Conservation (phyloP, 2,797 vertebrate species). For the Sciaenops ocellatus region DNA sequence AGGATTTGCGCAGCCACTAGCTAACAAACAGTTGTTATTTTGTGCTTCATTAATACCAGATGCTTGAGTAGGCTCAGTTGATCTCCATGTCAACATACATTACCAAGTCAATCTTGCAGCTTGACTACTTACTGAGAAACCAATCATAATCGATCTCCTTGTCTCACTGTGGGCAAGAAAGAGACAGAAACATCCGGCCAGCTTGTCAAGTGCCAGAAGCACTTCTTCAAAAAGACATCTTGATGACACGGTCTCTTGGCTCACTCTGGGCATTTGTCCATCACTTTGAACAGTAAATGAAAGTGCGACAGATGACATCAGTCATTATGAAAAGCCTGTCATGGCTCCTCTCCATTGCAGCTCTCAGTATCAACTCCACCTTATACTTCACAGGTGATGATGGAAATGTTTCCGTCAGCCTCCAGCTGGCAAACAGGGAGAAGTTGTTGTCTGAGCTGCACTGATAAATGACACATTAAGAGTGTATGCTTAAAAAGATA, state of each 20-base stretch:
- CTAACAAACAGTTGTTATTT: conserved; percentile 70
- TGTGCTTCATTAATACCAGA: conserved; percentile 77
- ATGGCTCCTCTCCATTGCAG: conserved; percentile 38
- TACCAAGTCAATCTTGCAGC: conserved; percentile 71
- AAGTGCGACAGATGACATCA: conserved; percentile 73
- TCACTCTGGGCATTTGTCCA: conserved; percentile 69
- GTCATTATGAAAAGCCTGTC: conserved; percentile 69
- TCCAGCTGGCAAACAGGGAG: conserved; percentile 33
- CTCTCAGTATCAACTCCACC: conserved; percentile 45
- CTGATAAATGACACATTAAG: conserved; percentile 43
- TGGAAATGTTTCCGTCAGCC: conserved; percentile 21
- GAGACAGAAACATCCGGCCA: conserved; percentile 50
- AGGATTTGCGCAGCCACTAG: conserved; percentile 49
- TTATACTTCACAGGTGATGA: conserved; percentile 55
- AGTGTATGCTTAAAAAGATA: conserved; percentile 20
- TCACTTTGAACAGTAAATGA: conserved; percentile 78
- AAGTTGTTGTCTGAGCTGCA: conserved; percentile 39
- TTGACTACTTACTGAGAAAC: conserved; percentile 66
- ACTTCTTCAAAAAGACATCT: conserved; percentile 72
- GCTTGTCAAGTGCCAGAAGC: conserved; percentile 69
- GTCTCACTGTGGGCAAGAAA: conserved; percentile 23
- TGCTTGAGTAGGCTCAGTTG: conserved; percentile 66
- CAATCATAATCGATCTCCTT: conserved; percentile 74
- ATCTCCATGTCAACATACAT: conserved; percentile 76
- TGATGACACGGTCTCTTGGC: conserved; percentile 67